Evolutionary conservation across 2,797 vertebrate genomes (phyloP).

Genomic region (Halcyon smyrnensis): DNA sequence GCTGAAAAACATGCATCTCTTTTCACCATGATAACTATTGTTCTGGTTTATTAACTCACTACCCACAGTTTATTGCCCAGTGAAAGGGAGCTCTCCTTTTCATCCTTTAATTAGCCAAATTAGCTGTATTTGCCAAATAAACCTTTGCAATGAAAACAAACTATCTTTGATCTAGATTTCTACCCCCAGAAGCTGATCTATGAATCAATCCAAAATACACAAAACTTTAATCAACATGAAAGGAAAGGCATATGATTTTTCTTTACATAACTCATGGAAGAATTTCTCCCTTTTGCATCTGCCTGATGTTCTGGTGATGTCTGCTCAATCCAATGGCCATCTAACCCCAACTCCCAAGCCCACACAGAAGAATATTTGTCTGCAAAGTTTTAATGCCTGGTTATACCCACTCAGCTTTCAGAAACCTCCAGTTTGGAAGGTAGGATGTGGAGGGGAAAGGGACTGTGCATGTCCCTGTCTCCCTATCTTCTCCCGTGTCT

Average conservation of each 20-base stretch:
- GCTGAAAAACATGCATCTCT: neutral
- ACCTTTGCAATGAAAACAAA: neutral
- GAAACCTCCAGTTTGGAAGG: neutral
- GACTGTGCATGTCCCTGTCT: neutral
- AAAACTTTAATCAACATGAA: neutral
- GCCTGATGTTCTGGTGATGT: neutral
- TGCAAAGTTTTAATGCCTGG: neutral
- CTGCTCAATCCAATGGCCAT: neutral
- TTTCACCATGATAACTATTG: neutral
- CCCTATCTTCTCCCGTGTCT: neutral
- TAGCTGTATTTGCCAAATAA: neutral
- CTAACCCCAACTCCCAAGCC: accelerated
- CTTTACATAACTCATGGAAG: neutral
- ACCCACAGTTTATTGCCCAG: neutral
- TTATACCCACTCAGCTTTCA: neutral
- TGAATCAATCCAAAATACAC: neutral
- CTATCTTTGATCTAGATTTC: neutral
- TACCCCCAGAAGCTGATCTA: neutral
- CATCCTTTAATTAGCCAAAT: neutral
- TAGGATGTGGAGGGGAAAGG: neutral
- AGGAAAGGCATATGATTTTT: neutral
- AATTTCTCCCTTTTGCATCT: neutral
- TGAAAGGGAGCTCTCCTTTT: neutral
- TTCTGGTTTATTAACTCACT: neutral
- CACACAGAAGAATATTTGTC: neutral